phyloP scores from a whole-genome alignment of 2,888 invertebrate genomes.

The Clusia tigrina region DNA sequence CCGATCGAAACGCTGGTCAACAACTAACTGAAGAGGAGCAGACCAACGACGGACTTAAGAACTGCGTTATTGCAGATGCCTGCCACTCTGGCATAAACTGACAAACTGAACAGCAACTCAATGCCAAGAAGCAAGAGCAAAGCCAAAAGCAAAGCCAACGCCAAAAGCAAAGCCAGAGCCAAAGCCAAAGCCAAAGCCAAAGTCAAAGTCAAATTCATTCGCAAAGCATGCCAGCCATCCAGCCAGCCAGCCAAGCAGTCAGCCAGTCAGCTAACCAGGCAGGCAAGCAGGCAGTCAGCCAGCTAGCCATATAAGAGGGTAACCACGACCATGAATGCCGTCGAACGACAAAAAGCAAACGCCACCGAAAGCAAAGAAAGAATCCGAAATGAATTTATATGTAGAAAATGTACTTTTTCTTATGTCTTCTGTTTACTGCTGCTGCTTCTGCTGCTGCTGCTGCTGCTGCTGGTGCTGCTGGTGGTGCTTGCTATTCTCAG shows the following conservation, averaged over 20 bases:
- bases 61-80: conserved; percentile 48
- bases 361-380: conserved; percentile 26
- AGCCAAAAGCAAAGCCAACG: conserved; percentile 11
- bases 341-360: neutral
- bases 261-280: neutral
- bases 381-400: conserved; percentile 19
- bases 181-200: conserved; percentile 28
- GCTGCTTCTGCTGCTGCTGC: conserved; percentile 7
- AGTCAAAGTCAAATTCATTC: conserved; percentile 18
- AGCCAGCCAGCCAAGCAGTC: conserved; percentile 22
- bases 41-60: conserved; percentile 65
- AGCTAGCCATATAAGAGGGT: conserved; percentile 13
- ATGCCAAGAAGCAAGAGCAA: conserved; percentile 16
- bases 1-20: conserved; percentile 64
- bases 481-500: conserved; percentile 12
- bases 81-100: conserved; percentile 18
- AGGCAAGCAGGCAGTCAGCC: conserved; percentile 2
- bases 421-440: conserved; percentile 22
- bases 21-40: conserved; percentile 65
- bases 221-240: conserved; percentile 32
- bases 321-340: conserved; percentile 14
- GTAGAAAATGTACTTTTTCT: conserved; percentile 18
- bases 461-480: neutral
- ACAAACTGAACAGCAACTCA: neutral
- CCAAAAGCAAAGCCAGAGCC: conserved; percentile 20